phyloP scores from a whole-genome alignment of 2,797 vertebrate species.

The Lophotriccus pileatus region DNA sequence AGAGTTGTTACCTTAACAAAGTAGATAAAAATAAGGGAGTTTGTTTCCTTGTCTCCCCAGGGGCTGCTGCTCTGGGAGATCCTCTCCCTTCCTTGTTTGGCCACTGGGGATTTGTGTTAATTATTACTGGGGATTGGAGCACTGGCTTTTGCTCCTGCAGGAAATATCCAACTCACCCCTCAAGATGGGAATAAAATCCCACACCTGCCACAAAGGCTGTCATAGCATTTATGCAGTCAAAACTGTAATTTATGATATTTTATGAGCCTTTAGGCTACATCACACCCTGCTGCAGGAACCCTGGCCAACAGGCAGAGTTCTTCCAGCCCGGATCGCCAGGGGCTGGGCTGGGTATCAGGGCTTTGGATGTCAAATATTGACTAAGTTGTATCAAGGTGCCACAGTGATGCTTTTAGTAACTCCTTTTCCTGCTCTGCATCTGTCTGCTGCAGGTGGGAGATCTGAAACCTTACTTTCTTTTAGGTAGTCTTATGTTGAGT shows the following conservation, averaged over 20 bases:
- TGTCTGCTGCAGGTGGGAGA: neutral
- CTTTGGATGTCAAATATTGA: slow-evolving; percentile 54
- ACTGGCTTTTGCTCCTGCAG: neutral
- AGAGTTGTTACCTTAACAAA: neutral
- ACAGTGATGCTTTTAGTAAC: neutral
- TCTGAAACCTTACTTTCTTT: neutral
- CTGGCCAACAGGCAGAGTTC: neutral
- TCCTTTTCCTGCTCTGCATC: neutral
- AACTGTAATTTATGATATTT: neutral
- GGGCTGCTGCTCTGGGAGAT: neutral
- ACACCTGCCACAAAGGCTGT: neutral
- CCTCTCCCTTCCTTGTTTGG: neutral
- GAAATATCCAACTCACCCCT: neutral
- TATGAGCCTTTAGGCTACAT: neutral
- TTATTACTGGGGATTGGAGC: neutral
- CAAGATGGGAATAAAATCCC: neutral
- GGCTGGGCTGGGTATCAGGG: neutral
- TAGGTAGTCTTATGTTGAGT: neutral
- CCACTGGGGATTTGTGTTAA: neutral
- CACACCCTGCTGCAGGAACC: neutral
- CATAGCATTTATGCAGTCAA: neutral
- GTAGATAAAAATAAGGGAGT: neutral
- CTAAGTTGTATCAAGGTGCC: neutral
- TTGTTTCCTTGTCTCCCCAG: neutral
- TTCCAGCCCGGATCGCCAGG: accelerated